phyloP scores from a whole-genome alignment of 2,113 vertebrate genomes.

The Felis chaus region DNA sequence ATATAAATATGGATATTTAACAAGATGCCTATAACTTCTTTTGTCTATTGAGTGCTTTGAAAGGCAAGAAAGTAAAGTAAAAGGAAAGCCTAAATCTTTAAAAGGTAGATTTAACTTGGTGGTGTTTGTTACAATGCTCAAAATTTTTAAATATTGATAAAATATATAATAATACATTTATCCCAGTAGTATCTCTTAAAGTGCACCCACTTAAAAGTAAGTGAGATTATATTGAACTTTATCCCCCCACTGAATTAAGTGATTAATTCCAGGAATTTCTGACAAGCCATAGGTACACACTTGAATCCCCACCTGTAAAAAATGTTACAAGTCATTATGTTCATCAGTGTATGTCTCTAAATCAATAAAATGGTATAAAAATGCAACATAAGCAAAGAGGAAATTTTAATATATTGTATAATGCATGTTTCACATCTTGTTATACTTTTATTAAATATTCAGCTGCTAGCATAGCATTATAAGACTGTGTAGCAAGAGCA shows the following conservation, averaged over 20 bases:
- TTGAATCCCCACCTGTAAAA: background rate
- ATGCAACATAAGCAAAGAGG: background rate
- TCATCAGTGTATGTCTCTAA: slow-evolving; percentile 18
- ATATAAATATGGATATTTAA: background rate
- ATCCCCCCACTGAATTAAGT: background rate
- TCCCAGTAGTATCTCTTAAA: slow-evolving; percentile 7
- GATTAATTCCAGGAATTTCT: slow-evolving; percentile 19
- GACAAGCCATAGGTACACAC: background rate
- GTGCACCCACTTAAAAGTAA: background rate
- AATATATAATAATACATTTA: background rate
- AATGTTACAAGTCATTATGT: background rate
- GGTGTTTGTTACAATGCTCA: background rate
- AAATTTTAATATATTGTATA: background rate
- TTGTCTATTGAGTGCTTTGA: background rate
- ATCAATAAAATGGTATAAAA: slow-evolving; percentile 2
- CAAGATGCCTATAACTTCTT: background rate
- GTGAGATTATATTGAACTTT: background rate
- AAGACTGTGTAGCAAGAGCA: background rate
- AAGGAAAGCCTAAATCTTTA: background rate
- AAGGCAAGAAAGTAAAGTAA: slow-evolving; percentile 29
- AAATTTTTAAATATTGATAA: background rate
- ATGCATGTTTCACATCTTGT: background rate
- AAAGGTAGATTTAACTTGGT: slow-evolving; percentile 19
- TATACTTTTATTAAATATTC: slow-evolving; percentile 53
- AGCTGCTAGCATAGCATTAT: background rate